Conservation (phyloP, 2,113 vertebrate species). For the Phycodurus eques region DNA sequence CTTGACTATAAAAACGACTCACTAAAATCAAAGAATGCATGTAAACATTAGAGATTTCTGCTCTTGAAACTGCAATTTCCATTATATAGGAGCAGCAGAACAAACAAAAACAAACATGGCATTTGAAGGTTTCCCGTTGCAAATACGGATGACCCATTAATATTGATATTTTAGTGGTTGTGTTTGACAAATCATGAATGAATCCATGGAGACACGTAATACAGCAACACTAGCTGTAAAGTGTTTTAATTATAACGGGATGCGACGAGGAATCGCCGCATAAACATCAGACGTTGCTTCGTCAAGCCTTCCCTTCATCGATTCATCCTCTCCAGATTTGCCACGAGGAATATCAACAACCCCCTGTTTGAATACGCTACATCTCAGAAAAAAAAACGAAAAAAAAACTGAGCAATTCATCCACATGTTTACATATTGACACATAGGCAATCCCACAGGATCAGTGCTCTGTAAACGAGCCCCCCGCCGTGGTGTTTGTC, state of each 20-base stretch:
- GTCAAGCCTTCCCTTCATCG: constrained; percentile 49
- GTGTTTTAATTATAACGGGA: constrained; percentile 8
- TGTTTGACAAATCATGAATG: not conserved
- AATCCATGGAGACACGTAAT: not conserved
- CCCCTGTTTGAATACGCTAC: constrained; percentile 30
- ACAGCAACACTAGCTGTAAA: not conserved
- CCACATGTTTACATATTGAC: constrained; percentile 63
- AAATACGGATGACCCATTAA: not conserved
- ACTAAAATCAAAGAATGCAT: not conserved
- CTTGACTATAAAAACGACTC: not conserved
- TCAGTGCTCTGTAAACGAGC: constrained; percentile 50
- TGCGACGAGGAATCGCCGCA: not conserved
- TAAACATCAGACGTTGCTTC: constrained; percentile 38
- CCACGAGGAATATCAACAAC: constrained; percentile 47
- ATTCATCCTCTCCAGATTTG: constrained; percentile 29
- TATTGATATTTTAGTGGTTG: not conserved
- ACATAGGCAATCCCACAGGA: constrained; percentile 55
- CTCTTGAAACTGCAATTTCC: not conserved
- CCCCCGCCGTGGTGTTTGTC: constrained; percentile 62
- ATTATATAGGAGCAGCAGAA: not conserved
- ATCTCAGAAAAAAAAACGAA: constrained; percentile 22
- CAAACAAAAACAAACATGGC: not conserved
- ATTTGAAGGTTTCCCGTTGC: not conserved
- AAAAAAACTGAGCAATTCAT: constrained; percentile 51
- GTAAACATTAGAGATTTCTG: not conserved